Base-by-base conservation (phyloP, 2,888 invertebrate genomes). In the Synergus laeviventris region DNA sequence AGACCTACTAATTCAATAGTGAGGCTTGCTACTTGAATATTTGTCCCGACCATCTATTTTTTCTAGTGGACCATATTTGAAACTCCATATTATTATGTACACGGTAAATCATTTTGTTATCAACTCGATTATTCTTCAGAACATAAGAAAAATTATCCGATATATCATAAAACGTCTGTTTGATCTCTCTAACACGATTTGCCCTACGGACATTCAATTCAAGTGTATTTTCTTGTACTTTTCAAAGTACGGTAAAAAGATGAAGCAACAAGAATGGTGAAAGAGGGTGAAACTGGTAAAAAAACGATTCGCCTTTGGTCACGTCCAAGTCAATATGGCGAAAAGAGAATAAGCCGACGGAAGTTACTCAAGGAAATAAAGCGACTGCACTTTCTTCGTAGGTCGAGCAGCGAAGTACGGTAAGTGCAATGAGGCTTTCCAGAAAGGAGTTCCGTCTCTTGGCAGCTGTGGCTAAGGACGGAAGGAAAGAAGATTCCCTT, bases 401-500 rank as follows among this genome's bases (percentile, higher is more conserved):
- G 42, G 31, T 56, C 18, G 56, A 56, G 21, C 21, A 11, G 66
- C 24, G 49, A 49, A 70, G 70, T 70, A 49, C 45, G 45, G 70
- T 49, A 70, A 70, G 70, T 70, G 70, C 70, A 70, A 70, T 70
- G 70, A 70, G 45, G 70, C 70, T 31, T 70, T 70, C 31, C 45
- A 12, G 73, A 74, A 45, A 66, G 62, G 74, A 77, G 76, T 54
- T 74, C 73, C 74, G 49, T 77, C 73, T 78, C 49, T 73, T 75
- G 75, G 79, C 81, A 77, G 81, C 70, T 70, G 70, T 31, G 70
- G 31, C 66, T 78, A 76, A 81, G 76, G 79, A 74, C 76, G 76
- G 73, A 73, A 85, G 84, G 83, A 85, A 84, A 88, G 87, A 86
- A 82, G 82, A 84, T 79, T 79, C 81, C 77, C 81, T 81, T 80